These are phyloP conservation scores for Phrynocephalus guinanensis DNA, from an alignment of 2,797 vertebrate species.

Conservation along the genomic window DNA sequence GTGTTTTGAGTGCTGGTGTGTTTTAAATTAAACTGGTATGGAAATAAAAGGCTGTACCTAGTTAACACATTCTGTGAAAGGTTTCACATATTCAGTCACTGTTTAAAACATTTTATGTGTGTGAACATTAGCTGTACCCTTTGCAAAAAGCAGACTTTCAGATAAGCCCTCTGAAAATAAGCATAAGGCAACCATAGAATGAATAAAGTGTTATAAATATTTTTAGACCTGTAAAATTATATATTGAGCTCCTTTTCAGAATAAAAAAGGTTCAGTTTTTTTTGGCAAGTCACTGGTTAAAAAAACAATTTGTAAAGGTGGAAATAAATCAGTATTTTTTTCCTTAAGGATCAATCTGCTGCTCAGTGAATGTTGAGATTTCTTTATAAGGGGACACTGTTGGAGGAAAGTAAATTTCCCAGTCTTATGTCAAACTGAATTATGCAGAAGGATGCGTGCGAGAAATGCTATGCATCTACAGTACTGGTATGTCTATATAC, in stretches of 20 bases:
- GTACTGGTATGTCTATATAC: background rate
- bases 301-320: background rate
- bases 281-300: background rate
- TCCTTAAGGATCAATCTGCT: background rate
- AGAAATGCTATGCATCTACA: background rate
- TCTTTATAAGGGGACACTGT: background rate
- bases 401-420: background rate
- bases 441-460: background rate
- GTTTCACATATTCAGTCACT: conserved; percentile 33
- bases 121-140: conserved; percentile 33
- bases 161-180: background rate
- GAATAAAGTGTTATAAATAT: background rate
- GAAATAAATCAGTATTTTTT: background rate
- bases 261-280: background rate
- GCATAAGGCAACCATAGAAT: background rate
- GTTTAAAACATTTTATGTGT: conserved; percentile 56
- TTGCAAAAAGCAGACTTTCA: conserved; percentile 39
- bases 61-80: conserved; percentile 36
- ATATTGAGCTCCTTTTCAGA: background rate
- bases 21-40: conserved; percentile 23
- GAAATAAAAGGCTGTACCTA: conserved; percentile 25
- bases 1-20: rapidly evolving
- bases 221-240: background rate
- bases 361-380: background rate
- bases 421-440: background rate